These are phyloP conservation scores for Clunio marinus DNA, from an alignment of 2,888 invertebrate species.

Conservation along the genomic window DNA sequence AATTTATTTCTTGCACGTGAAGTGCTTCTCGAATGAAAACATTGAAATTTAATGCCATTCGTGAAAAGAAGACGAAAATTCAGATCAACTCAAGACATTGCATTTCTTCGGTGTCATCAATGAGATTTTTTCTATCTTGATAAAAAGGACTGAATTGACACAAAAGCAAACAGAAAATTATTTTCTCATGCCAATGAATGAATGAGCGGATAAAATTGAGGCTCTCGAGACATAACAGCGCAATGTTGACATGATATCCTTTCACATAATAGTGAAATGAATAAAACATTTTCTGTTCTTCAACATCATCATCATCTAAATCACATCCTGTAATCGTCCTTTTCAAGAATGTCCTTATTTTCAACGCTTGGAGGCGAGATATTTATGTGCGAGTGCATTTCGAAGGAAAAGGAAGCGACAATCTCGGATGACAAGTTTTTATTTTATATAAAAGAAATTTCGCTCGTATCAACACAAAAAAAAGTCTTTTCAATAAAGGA, in stretches of 20 bases:
- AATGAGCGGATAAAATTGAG: no score
- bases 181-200: conserved; percentile 16
- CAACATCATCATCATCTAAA: no score
- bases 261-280: conserved; percentile 13
- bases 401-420: conserved; percentile 31
- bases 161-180: not conserved
- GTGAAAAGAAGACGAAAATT: not conserved
- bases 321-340: conserved; percentile 28
- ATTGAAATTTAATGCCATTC: conserved; percentile 34
- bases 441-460: conserved; percentile 12
- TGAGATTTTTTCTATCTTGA: conserved; percentile 7
- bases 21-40: conserved; percentile 37
- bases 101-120: conserved; percentile 1
- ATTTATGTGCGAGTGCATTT: not conserved
- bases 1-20: conserved; percentile 12
- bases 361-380: conserved; percentile 1
- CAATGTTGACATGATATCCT: conserved; percentile 33
- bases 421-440: conserved; percentile 31
- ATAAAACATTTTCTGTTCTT: not conserved
- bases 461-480: not conserved
- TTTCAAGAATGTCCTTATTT: conserved; percentile 7
- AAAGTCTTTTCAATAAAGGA: not conserved
- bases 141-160: not conserved
- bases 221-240: not conserved
- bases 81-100: not conserved